phyloP scores from a whole-genome alignment of 2,797 vertebrate species.

The Parotocinclus haroldoi region DNA sequence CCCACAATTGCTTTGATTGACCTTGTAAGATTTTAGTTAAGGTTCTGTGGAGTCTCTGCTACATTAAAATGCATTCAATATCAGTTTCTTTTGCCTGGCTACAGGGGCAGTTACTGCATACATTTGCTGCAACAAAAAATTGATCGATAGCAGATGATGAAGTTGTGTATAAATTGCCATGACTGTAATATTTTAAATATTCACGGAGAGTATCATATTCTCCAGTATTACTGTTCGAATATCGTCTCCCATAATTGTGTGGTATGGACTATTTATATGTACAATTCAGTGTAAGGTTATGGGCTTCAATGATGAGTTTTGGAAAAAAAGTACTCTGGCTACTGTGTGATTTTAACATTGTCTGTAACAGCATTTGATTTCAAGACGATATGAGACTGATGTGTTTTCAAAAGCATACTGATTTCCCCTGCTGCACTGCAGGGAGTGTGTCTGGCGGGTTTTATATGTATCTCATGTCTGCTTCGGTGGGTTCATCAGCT shows the following conservation, averaged over 20 bases:
- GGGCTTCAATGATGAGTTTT: constrained; percentile 25
- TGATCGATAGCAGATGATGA: neutral
- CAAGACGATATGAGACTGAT: constrained; percentile 42
- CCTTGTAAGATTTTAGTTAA: too few species aligned
- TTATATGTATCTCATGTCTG: constrained; percentile 17
- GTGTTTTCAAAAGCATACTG: constrained; percentile 41
- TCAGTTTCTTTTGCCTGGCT: too few species aligned
- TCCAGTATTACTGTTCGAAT: constrained; percentile 35
- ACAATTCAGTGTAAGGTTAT: constrained; percentile 25
- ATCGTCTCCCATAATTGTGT: constrained; percentile 21
- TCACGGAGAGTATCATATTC: constrained; percentile 32
- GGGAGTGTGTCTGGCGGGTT: constrained; percentile 9
- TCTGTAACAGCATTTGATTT: constrained; percentile 37
- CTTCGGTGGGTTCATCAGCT: constrained; percentile 14
- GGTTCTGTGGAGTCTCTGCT: too few species aligned
- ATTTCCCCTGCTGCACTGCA: constrained; percentile 27
- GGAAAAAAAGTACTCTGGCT: constrained; percentile 49
- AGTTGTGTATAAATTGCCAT: constrained; percentile 28
- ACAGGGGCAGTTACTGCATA: too few species aligned
- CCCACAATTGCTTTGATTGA: too few species aligned
- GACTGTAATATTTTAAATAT: constrained; percentile 31
- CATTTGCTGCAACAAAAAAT: too few species aligned
- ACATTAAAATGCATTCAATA: too few species aligned
- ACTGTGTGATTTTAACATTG: constrained; percentile 53
- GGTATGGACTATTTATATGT: constrained; percentile 19